phyloP scores from a whole-genome alignment of 53 echinoderm and acorn worm genomes.

The Mesocentrotus franciscanus region DNA sequence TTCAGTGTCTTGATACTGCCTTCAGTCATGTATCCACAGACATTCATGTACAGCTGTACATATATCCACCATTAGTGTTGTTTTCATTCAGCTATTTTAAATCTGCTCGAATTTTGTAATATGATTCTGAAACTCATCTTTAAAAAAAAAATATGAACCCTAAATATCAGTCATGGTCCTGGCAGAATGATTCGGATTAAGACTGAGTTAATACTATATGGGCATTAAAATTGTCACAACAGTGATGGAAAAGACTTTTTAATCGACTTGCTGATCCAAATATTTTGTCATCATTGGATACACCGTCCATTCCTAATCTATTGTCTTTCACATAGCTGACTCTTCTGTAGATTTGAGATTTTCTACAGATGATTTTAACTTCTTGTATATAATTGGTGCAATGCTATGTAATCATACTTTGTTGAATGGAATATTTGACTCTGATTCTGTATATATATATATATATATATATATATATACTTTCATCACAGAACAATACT shows the following conservation, averaged over 20 bases:
- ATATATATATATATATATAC: not conserved
- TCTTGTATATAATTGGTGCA: slow-evolving; percentile 40
- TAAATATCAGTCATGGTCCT: not conserved
- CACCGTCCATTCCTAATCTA: not conserved
- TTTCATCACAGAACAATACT: not conserved
- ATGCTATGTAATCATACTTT: not conserved
- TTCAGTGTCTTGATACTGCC: not conserved
- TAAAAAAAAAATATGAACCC: not conserved
- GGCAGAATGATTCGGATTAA: not conserved
- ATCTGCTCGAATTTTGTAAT: not conserved
- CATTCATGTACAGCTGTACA: not conserved
- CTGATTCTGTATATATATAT: not conserved
- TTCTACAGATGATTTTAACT: not conserved
- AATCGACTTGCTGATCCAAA: not conserved
- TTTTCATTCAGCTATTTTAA: not conserved
- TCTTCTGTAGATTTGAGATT: not conserved
- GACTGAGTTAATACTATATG: not conserved
- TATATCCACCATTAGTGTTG: not conserved
- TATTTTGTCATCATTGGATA: not conserved
- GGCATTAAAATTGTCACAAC: not conserved
- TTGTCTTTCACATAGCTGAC: not conserved
- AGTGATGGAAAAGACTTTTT: not conserved
- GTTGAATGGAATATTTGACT: not conserved
- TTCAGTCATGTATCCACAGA: not conserved
- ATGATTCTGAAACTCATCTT: not conserved